phyloP scores from a whole-genome alignment of 35 echinoderm and acorn worm genomes.

The Stichopus chloronotus region DNA sequence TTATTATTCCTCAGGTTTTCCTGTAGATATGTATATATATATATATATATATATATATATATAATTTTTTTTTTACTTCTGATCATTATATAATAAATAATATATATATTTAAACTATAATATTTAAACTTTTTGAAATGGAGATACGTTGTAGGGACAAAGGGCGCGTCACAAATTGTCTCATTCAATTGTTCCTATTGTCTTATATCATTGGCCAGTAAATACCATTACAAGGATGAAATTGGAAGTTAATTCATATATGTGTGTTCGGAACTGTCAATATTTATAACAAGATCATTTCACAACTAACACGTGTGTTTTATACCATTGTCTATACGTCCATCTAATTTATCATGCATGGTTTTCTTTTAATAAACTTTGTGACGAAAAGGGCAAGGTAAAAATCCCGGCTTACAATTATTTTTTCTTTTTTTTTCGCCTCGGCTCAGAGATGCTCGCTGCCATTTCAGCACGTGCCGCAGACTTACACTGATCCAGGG shows the following conservation, averaged over 20 bases:
- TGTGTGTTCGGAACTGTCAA: neutral
- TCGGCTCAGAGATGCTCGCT: too few species aligned
- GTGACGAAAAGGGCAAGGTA: neutral
- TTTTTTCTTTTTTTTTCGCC: too few species aligned
- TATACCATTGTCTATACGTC: neutral
- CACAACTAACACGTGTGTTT: neutral
- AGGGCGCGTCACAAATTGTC: neutral
- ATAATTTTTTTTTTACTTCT: too few species aligned
- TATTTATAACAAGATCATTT: neutral
- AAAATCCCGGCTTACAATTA: too few species aligned
- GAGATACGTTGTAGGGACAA: neutral
- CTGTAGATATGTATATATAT: too few species aligned
- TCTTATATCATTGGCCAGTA: neutral
- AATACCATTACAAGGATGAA: neutral
- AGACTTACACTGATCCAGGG: neutral
- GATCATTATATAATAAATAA: too few species aligned
- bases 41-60: too few species aligned
- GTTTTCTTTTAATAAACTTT: neutral
- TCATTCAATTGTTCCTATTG: neutral
- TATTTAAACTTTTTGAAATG: too few species aligned
- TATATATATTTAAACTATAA: too few species aligned
- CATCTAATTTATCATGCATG: neutral
- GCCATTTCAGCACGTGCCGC: too few species aligned
- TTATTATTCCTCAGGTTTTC: too few species aligned
- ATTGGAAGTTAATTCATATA: neutral